Percentiles rank a stretch among this genome's conserved stretches.
phyloP scores from a whole-genome alignment of 2,797 vertebrate species.

The Squalus acanthias region DNA sequence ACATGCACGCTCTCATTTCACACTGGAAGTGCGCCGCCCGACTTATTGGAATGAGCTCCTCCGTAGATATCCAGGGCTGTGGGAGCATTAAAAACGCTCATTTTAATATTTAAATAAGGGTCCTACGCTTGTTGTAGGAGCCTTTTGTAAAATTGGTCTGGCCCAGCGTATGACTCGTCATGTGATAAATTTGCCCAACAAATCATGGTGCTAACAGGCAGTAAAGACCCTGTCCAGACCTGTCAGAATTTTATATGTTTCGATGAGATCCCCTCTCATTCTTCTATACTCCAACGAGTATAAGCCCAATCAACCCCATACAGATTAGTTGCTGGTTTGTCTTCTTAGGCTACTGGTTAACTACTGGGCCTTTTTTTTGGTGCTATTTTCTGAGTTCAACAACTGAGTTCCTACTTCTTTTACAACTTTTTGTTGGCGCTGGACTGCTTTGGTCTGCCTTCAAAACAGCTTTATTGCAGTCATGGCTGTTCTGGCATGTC shows the following conservation, averaged over 20 bases:
- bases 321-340: not conserved
- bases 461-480: not conserved
- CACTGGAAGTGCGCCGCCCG: no score
- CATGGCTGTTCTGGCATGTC: no score
- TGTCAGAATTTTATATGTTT: no score
- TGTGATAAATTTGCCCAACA: not conserved
- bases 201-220: not conserved
- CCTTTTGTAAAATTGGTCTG: not conserved
- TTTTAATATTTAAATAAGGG: not conserved
- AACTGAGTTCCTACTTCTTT: not conserved
- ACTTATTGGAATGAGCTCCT: not conserved
- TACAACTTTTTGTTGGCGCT: not conserved
- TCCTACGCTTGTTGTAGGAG: not conserved
- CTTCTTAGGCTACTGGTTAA: not conserved
- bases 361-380: not conserved
- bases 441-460: not conserved
- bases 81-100: no score
- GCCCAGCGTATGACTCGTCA: not conserved
- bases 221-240: not conserved
- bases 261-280: no score
- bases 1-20: not conserved
- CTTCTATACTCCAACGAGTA: no score
- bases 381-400: not conserved
- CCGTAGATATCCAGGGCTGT: not conserved
- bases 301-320: not conserved